phyloP scores from a whole-genome alignment of 2,113 vertebrate genomes.

The Microtus oregoni region DNA sequence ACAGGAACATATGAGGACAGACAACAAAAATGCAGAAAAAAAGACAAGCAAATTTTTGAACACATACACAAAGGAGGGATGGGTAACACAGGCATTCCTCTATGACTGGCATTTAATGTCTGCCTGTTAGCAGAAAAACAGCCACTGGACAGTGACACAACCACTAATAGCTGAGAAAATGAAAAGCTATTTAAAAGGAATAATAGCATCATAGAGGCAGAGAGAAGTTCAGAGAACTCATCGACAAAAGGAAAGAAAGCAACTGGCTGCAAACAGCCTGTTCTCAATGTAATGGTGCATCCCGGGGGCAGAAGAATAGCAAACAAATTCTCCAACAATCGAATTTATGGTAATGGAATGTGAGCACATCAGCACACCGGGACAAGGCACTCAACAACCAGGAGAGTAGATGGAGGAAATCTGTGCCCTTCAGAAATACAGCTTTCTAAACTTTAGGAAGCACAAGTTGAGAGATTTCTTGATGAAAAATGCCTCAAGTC shows the following conservation, averaged over 20 bases:
- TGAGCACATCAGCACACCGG: constrained; percentile 72
- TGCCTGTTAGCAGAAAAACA: constrained; percentile 70
- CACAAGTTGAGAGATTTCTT: constrained; percentile 75
- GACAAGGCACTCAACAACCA: constrained; percentile 72
- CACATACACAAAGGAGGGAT: constrained; percentile 29
- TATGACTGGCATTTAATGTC: constrained; percentile 15
- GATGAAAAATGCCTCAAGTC: constrained; percentile 78
- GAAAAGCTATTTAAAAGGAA: constrained; percentile 81
- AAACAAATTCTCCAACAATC: constrained; percentile 82
- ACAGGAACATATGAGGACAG: not conserved
- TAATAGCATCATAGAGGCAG: constrained; percentile 81
- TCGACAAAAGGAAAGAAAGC: constrained; percentile 82
- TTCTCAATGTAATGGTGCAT: constrained; percentile 80
- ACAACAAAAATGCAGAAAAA: not conserved
- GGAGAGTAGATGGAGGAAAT: constrained; percentile 21
- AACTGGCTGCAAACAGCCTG: constrained; percentile 80
- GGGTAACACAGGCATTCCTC: accelerated
- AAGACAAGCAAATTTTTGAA: constrained; percentile 35
- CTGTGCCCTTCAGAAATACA: constrained; percentile 72
- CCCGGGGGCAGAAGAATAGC: constrained; percentile 77
- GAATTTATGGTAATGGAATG: constrained; percentile 83
- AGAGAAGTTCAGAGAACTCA: constrained; percentile 81
- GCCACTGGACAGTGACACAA: constrained; percentile 33
- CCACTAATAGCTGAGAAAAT: constrained; percentile 79
- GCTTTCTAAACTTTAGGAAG: constrained; percentile 56